Base-by-base conservation (phyloP, 2,797 vertebrate genomes). In the Chiloscyllium punctatum region DNA sequence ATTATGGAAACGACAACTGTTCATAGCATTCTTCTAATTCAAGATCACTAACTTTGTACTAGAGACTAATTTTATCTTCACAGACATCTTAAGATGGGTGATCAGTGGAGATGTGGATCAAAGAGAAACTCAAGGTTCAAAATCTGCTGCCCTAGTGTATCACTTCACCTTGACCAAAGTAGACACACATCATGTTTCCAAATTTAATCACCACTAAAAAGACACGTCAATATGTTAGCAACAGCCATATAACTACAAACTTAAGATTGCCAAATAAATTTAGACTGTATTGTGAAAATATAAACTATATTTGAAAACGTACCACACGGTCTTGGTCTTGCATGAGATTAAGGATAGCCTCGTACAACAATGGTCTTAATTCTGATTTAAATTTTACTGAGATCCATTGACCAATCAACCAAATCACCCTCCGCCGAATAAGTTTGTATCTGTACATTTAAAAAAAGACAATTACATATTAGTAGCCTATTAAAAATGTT, bases 321-420 rank as follows among this genome's bases (percentile, higher is more conserved):
- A 99, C 99, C 98, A 99, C 99, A 96, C 99, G 98, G 96, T 99
- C 99, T 1, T 98, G 98, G 96, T 99, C 99, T 97, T 99, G 99
- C 98, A 99, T 98, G 96, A 99, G 98, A 96, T 97, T 98, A 96
- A 98, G 96, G 96, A 99, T 99, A 96, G 98, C 98, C 96, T 99
- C 98, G 94, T 99, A 99, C 0, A 99, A 98, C 96, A 99, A 97
- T 96, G 99, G 99, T 96, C 99, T 98, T 96, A 99, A 98, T 95
- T 99, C 99, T 0, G 99, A 98, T 96, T 99, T 99, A 97, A 99
- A 99, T 97, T 99, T 99, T 97, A 99, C 99, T 66, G 99, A 98
- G 97, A 99, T 98, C 99, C 99, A 99, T 96, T 99, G 99, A 96
- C 99, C 99, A 96, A 99, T 98, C 96, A 99, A 97, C 99, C 99